A percentile compares a stretch with the other conserved stretches of the same genome.
These are phyloP conservation scores for Diachasmimorpha longicaudata DNA, from an alignment of 1,140 invertebrate species.

Conservation along the genomic window DNA sequence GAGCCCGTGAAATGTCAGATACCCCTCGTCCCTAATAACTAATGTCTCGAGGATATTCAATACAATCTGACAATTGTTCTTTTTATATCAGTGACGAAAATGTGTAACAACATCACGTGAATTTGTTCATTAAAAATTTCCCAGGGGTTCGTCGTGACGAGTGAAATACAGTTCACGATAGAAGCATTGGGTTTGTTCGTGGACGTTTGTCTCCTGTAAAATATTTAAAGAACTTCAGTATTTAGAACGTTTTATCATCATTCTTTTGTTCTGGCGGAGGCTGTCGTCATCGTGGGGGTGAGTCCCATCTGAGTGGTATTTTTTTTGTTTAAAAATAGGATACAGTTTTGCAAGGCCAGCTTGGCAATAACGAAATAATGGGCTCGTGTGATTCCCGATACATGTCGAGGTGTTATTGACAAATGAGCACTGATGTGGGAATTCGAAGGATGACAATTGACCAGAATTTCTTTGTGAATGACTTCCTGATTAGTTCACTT, in stretches of 20 bases:
- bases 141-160: no score
- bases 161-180: no score
- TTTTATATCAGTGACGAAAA: background rate
- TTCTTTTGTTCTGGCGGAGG: background rate
- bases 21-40: slow-evolving; percentile 31
- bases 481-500: no score
- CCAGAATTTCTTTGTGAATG: no score
- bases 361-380: slow-evolving; percentile 42
- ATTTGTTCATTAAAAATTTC: background rate
- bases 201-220: background rate
- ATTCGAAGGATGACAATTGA: no score
- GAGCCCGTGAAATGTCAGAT: slow-evolving; percentile 48
- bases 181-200: background rate
- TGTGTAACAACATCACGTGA: background rate
- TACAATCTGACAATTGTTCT: background rate
- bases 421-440: no score
- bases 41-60: slow-evolving; percentile 19
- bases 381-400: slow-evolving; percentile 35
- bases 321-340: background rate
- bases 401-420: no score
- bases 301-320: background rate
- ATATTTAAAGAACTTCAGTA: background rate
- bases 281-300: background rate
- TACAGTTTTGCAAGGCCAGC: background rate
- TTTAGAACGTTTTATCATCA: background rate